Evolutionary conservation across 1,140 invertebrate species (phyloP).

Genomic region (Panulirus ornatus): DNA sequence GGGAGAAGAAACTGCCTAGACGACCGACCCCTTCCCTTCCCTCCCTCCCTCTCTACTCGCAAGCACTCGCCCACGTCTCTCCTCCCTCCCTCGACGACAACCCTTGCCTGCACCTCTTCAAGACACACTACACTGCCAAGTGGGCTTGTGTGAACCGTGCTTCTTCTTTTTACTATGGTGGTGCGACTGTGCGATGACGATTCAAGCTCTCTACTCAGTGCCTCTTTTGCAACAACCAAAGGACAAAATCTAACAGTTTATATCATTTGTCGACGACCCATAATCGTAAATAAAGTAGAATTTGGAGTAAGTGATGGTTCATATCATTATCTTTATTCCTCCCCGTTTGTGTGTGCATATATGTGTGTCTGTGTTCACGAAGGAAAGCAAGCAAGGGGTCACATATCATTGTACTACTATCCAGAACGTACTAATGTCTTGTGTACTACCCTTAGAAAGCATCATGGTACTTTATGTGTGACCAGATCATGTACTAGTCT

Average conservation of each 20-base stretch:
- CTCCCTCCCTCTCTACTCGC: neutral
- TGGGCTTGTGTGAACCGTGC: neutral
- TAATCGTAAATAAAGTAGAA: neutral
- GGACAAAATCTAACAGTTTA: neutral
- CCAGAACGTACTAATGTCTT: neutral
- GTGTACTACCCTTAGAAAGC: neutral
- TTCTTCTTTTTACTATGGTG: neutral
- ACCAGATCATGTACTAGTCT: neutral
- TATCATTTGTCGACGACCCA: neutral
- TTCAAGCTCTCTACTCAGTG: neutral
- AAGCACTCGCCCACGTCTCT: neutral
- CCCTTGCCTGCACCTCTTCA: neutral
- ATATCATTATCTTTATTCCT: constrained; percentile 6
- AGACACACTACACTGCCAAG: neutral
- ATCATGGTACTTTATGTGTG: neutral
- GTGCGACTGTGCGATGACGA: neutral
- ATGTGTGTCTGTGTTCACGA: neutral
- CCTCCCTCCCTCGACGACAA: neutral
- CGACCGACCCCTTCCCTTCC: neutral
- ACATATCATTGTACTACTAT: neutral
- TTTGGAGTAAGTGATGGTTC: neutral
- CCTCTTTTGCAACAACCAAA: neutral
- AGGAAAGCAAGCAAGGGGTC: neutral
- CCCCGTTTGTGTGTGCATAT: neutral
- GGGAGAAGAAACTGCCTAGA: constrained; percentile 77